Conservation (phyloP, 2,797 vertebrate genomes). For the Lepilemur ruficaudatus region DNA sequence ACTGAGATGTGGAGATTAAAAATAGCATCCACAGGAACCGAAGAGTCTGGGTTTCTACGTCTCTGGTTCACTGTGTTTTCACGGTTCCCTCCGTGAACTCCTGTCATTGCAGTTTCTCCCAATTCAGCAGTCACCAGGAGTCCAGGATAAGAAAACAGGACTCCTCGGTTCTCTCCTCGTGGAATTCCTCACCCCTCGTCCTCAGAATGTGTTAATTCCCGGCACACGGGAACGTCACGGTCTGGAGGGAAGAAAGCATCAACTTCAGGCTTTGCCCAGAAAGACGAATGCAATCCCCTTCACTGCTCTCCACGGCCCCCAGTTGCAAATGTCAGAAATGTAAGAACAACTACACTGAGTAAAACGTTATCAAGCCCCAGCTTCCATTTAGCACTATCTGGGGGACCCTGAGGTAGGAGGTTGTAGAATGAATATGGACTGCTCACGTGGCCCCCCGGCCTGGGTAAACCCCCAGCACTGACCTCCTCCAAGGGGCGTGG, state of each 20-base stretch:
- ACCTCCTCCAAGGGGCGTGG: rapidly evolving
- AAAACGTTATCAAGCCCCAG: rapidly evolving
- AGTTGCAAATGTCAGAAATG: neutral
- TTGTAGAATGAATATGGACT: rapidly evolving
- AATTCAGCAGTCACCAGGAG: neutral
- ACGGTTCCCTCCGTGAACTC: neutral
- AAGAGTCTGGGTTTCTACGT: slow-evolving; percentile 45
- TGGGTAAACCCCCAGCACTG: neutral
- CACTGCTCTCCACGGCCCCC: neutral
- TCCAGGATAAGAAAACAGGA: neutral
- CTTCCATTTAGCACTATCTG: rapidly evolving
- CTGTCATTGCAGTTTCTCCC: neutral
- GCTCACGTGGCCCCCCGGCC: rapidly evolving
- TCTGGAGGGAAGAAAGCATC: neutral
- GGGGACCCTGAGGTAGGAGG: neutral
- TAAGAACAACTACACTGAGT: neutral
- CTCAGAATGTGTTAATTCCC: neutral
- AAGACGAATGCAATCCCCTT: neutral
- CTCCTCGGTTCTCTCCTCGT: rapidly evolving
- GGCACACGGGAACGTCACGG: neutral
- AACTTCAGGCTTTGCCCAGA: neutral
- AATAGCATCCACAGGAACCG: slow-evolving; percentile 55
- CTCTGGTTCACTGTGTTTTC: neutral
- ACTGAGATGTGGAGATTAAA: slow-evolving; percentile 25
- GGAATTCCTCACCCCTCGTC: too few species aligned